Conservation (phyloP, 2,797 vertebrate genomes). For the Dicrostonyx torquatus region DNA sequence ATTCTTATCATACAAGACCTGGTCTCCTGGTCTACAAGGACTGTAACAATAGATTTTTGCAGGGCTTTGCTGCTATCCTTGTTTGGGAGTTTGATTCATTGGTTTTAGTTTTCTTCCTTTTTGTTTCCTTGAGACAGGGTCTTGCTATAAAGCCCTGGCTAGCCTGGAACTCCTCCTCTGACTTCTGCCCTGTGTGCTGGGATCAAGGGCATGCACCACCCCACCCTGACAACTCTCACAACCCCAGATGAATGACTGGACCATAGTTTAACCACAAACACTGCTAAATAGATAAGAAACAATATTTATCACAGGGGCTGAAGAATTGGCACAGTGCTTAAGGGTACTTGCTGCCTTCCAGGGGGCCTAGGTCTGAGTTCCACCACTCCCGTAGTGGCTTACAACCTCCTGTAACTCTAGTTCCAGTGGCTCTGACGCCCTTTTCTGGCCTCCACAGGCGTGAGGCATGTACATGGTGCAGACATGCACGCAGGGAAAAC, state of each 20-base stretch:
- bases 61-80: not conserved
- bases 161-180: not conserved
- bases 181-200: not conserved
- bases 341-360: not conserved
- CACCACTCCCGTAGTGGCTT: not conserved
- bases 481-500: not conserved
- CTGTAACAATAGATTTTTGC: not conserved
- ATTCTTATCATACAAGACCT: not conserved
- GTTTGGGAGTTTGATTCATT: not conserved
- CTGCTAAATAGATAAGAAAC: slow-evolving; percentile 38
- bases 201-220: too few relatives aligned
- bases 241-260: slow-evolving; percentile 18
- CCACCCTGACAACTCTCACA: not conserved
- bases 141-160: not conserved
- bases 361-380: not conserved
- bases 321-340: not conserved
- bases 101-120: not conserved
- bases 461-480: not conserved
- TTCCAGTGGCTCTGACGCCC: not conserved
- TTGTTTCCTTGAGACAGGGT: not conserved
- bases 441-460: not conserved
- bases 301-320: not conserved
- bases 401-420: not conserved
- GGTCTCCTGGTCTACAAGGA: not conserved
- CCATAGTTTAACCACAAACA: slow-evolving; percentile 15